Base-by-base conservation (phyloP, 2,888 invertebrate species). In the Ellobium chinense region DNA sequence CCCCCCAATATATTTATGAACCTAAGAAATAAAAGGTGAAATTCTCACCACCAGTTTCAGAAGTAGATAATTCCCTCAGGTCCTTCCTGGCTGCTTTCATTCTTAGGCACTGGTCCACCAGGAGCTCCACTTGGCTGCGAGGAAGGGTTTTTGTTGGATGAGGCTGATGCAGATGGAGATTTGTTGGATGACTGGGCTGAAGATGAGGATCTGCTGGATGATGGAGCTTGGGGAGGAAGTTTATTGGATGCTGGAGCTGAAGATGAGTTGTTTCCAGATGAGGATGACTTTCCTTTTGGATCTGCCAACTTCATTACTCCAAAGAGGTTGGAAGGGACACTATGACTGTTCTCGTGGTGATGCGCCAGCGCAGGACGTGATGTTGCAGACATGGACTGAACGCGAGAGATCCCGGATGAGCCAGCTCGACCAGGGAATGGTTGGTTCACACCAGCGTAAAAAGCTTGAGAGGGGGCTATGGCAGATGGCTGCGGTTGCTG, bases 251-350 rank as follows among this genome's bases (percentile, higher is more conserved):
- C 14, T n/a, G 27, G 21, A n/a, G 34, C 34, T 24, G 69, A 1
- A 54, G 60, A 36, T 46, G 39, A 27, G 34, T 31, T 56, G n/a
- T 31, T 54, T 29, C 76, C 66, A 66, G 75, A 63, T 36, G 80
- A 54, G n/a, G 62, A 29, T n/a, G 63, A n/a, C 46, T 74, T 86
- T 34, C 82, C 78, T 46, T 85, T 86, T n/a, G 89, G 88, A 65
- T 90, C 89, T 4, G 91, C 88, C 60, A 91, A 83, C 82, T 89
- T 89, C 84, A 90, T 86, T 27, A 90, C 84, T 29, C 81, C 80
- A 21, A 86, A 83, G 46, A 89, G 80, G 60, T 83, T 82, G 31
- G 86, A 84, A 1, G 84, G 78, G 5, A 85, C 80, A 7, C 82
- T 81, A n/a, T 84, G 74, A 3, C 83, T 76, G 29, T 78, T 86